Evolutionary conservation across 2,113 vertebrate genomes (phyloP), one percentile per base, ranked within the genome.

Genomic region (Alaudala cheleensis): DNA sequence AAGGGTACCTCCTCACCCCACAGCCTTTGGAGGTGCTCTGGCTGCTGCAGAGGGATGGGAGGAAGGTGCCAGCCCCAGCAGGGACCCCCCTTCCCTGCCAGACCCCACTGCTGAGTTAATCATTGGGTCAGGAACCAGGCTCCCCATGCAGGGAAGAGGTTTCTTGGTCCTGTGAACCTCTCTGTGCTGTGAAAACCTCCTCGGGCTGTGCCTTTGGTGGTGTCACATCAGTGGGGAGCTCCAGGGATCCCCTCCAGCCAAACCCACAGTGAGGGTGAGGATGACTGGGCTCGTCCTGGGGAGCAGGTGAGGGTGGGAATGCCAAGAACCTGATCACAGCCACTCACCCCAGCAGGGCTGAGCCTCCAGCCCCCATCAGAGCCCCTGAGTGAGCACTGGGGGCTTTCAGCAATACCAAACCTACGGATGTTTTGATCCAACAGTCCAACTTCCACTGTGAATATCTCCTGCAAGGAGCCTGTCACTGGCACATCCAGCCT

Each of bases 341-440:
- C 65, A 11, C 6, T 4, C 11, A 0, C 19, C 24, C 17, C 29
- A 13, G 44, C 19, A 23, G 22, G 39, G 47, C 34, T 50, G 44
- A 77, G 50, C 66, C 74, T 87, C 4, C 12, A 42, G 40, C 26
- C 49, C 67, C 19, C 5, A 0, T 58, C 1, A 22, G 49, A 65
- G 37, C 15, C 34, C 40, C 87, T 20, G 62, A 19, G 5, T 33
- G 71, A 62, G 62, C 34, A 5, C 56, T 42, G 26, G 18, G 24
- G 10, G 31, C 40, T 69, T 42, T 26, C 79, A 76, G 70, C 70
- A 61, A 24, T 20, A 19, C 61, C 62, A 34, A 37, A 40, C 21
- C 80, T 12, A 5, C 2, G 29, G 25, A 10, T 1, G 0, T 29
- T 42, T 39, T 10, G 45, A 65, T 50, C 50, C 56, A 28, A 1